Base-by-base conservation (phyloP, 2,888 invertebrate species). In the Drosophila mimica region DNA sequence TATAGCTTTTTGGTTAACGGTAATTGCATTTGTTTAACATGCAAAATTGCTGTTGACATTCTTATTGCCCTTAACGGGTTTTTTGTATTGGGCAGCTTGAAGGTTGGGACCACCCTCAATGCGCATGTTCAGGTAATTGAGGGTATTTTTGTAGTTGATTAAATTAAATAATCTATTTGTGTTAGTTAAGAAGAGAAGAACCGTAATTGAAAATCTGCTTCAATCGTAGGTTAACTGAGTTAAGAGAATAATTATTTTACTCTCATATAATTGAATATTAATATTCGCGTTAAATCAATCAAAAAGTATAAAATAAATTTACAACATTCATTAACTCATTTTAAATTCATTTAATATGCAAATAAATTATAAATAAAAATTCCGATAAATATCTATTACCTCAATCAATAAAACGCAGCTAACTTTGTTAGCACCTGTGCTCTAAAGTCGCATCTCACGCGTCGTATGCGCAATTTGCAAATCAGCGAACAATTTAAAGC, bases 11-110 rank as follows among this genome's bases (percentile, higher is more conserved):
- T 36, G 60, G 57, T 67, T 67, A 68, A 69, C 62, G 54, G 73
- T 87, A 87, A 85, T 85, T 85, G 66, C 82, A 72, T 80, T 84
- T 83, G 84, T 76, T 82, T 76, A 81, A 84, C 87, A 82, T 75
- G 74, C 73, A 60, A 82, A 85, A 85, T 85, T 81, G 73, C 78
- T 67, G 76, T 76, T 84, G 84, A 85, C 82, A 67, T 78, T 82
- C 76, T 78, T 70, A 87, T 82, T 77, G 76, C 58, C 58, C 72
- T 76, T 61, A 77, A 68, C 65, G 71, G 59, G 43, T 43, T 57
- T 57, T 73, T 48, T 52, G 34, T 49, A 48, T 68, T 70, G 61
- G 56, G 52, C 64, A 53, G 28, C 65, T 74, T 72, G 81, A 85
- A 81, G 76, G 79, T 76, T 80, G 74, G 78, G 82, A 87, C 82